Conservation (phyloP, 2,113 vertebrate genomes). For the Kobus ellipsiprymnus region DNA sequence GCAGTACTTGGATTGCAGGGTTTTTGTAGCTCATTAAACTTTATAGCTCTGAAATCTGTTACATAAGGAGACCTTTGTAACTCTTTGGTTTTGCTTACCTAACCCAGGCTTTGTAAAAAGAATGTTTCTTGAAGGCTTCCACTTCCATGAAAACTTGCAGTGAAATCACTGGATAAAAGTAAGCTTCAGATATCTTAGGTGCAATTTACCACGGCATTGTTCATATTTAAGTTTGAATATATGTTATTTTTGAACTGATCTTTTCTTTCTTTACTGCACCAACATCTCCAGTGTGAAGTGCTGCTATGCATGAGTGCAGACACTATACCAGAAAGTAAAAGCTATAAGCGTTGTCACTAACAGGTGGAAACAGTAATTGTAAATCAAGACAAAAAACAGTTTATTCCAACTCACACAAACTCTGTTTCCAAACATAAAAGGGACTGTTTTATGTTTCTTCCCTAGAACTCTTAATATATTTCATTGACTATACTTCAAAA, state of each 20-base stretch:
- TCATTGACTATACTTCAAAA: background rate
- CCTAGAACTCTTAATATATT: background rate
- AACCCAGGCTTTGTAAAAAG: background rate
- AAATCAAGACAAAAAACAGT: background rate
- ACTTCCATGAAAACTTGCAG: background rate
- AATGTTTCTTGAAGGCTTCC: background rate
- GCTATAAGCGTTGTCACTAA: background rate
- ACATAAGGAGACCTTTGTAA: background rate
- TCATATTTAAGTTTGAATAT: background rate
- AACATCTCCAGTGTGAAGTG: background rate
- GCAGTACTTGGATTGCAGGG: background rate
- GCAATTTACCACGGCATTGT: background rate
- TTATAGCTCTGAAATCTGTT: background rate
- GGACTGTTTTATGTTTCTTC: background rate
- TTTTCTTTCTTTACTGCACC: background rate
- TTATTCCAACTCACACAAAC: background rate
- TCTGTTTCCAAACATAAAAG: background rate
- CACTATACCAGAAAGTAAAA: background rate
- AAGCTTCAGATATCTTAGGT: background rate
- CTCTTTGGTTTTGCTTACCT: background rate
- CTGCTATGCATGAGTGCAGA: background rate
- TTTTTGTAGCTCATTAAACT: conserved; percentile 11
- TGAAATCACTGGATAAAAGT: background rate
- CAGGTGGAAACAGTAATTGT: background rate
- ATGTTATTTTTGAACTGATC: conserved; percentile 1